These are phyloP conservation scores for Polypedilum vanderplanki DNA, from an alignment of 1,140 invertebrate species.

Conservation along the genomic window DNA sequence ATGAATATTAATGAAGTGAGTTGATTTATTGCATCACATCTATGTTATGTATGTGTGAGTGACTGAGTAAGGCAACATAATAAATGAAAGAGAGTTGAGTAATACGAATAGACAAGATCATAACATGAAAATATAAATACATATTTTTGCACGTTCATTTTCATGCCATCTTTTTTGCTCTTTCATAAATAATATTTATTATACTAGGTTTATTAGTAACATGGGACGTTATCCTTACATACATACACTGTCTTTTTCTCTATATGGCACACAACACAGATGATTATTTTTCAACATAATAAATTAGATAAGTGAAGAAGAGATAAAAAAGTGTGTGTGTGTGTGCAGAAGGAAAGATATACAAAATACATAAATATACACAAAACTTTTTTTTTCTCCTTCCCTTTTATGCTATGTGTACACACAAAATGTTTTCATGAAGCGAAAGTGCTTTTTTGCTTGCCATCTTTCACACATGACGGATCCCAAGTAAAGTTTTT, in stretches of 20 bases:
- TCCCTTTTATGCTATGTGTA: not conserved
- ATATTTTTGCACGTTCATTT: conserved; percentile 12
- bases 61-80: not conserved
- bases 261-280: not conserved
- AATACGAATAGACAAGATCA: conserved; percentile 5
- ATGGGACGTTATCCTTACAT: conserved; percentile 3
- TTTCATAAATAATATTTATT: conserved; percentile 1
- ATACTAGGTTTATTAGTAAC: conserved; percentile 14
- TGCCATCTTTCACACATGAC: conserved; percentile 3
- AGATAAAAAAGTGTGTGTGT: not conserved
- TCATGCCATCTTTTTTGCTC: not conserved
- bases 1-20: conserved; percentile 9
- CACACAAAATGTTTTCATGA: not conserved
- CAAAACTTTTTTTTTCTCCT: not conserved
- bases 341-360: too few relatives aligned
- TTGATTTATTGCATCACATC: conserved; percentile 19
- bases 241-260: not conserved
- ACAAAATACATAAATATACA: too few relatives aligned
- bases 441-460: conserved; percentile 12
- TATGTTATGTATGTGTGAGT: not conserved
- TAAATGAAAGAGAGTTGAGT: not conserved
- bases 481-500: not conserved
- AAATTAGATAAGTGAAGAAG: conserved; percentile 7
- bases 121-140: not conserved
- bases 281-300: conserved; percentile 20